Evolutionary conservation across 2,113 vertebrate genomes (phyloP), one percentile per base, ranked within the genome.

Genomic region (Ammodytes marinus): DNA sequence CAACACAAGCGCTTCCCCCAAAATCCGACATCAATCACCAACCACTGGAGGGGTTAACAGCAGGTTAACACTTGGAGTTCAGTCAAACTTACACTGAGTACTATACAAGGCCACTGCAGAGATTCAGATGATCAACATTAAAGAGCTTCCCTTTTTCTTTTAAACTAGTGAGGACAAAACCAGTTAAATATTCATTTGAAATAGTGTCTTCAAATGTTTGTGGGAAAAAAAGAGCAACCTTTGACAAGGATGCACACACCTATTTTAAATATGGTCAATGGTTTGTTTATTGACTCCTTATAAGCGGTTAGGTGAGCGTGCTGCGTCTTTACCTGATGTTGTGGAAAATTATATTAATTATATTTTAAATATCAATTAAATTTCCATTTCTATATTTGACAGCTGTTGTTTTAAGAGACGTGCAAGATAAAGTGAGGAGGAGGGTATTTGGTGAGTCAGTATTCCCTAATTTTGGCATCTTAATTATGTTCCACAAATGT

Each of bases 401-500:
- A 49, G 19, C 35, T 3, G 52, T n/a, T 17, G 1, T 17, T 14
- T 4, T 46, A 14, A 15, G 35, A 15, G 14, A 39, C 7, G 7
- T 19, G 19, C 59, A 42, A 43, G 27, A 27, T 27, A 27, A 27
- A 27, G 27, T 27, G 27, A 27, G 27, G 27, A 27, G 27, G 27
- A 27, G 27, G 27, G 27, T 27, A 27, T 27, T 27, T 27, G 27
- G 35, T 59, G 67, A 54, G 77, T 84, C 86, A 84, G 73, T 73
- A n/a, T n/a, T n/a, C n/a, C 88, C 88, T 90, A 89, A 94, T 92
- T 91, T 91, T 77, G 85, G 84, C 89, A 83, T 67, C 84, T 84
- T 92, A 92, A 94, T 94, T 93, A 95, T 86, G 93, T 91, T 92
- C 82, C 83, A 82, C 74, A 72, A 93, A 93, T 92, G 89, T 90